Evolutionary conservation across 2,113 vertebrate species (phyloP), one percentile per base, ranked within the genome.

Genomic region (Thunnus maccoyii): DNA sequence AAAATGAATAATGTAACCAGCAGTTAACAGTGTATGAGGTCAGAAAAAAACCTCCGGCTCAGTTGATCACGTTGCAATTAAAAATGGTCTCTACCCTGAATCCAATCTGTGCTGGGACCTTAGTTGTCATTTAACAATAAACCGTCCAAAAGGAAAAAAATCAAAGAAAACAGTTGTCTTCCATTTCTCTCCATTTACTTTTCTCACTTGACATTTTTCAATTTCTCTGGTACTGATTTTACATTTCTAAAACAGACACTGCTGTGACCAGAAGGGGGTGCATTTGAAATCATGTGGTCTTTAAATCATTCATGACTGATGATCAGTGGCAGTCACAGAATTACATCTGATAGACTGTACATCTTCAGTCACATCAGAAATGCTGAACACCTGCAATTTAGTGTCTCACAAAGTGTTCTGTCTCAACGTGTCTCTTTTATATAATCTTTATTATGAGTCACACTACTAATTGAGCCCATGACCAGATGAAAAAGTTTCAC

Each of bases 291-390:
- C 8, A 80, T 47, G 36, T 25, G 65, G 51, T 69, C 48, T 76
- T 64, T 80, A 72, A 87, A 83, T 83, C 51, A 77, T 80, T 77
- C 62, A 84, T 78, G n/a, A 11, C 27, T 68, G 22, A 72, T 64
- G 62, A 80, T 68, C 54, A 17, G 46, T 15, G 51, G 51, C 13
- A 57, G 48, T 27, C 15, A 32, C 30, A 80, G 48, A 79, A 52
- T 50, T n/a, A 61, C 55, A 79, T 62, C 60, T 46, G 46, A 18
- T 7, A 70, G 47, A 52, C 54, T 32, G 17, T 36, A 18, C 18
- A 55, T 52, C 46, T 60, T 54, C 17, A 48, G 16, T 48, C 41
- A 55, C 18, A 54, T 13, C 20, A 69, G 10, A 57, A 58, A 18
- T 30, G 14, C 14, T 20, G 11, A 58, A 44, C 1, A 3, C 5